These are phyloP conservation scores for Entomyzon cyanotis DNA, from an alignment of 2,113 vertebrate genomes.

Conservation along the genomic window DNA sequence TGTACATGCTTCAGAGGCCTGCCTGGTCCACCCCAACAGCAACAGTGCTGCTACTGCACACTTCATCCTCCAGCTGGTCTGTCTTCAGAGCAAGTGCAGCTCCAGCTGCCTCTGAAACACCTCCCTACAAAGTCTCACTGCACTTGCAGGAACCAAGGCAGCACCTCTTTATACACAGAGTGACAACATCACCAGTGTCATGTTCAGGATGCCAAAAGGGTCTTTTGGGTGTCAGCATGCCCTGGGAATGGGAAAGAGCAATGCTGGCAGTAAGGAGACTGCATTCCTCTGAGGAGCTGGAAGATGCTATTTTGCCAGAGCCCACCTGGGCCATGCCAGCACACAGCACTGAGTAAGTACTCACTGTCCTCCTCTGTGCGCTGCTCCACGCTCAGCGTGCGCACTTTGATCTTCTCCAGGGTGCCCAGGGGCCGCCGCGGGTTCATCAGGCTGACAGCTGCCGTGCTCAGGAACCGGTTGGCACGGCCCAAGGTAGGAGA, in stretches of 20 bases:
- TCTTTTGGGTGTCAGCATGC: not conserved
- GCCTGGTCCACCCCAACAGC: not conserved
- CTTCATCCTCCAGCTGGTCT: not conserved
- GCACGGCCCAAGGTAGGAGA: slow-evolving; percentile 94
- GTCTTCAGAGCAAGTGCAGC: not conserved
- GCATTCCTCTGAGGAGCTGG: not conserved
- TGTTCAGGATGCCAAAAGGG: not conserved
- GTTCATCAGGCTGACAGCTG: slow-evolving; percentile 94
- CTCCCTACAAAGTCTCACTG: not conserved
- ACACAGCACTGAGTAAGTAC: slow-evolving; percentile 38
- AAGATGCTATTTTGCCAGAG: not conserved
- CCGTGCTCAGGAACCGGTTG: slow-evolving; percentile 95
- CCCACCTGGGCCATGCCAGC: not conserved
- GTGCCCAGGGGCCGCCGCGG: slow-evolving; percentile 85
- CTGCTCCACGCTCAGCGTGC: slow-evolving; percentile 87
- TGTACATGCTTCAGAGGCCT: not conserved
- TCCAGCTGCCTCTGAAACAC: not conserved
- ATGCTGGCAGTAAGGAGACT: not conserved
- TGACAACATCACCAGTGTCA: not conserved
- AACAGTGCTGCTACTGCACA: not conserved
- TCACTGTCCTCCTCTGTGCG: slow-evolving; percentile 94
- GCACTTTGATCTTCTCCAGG: slow-evolving; percentile 91
- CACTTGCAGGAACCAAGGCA: not conserved
- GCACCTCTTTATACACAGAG: not conserved
- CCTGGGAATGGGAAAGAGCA: not conserved